Evolutionary conservation across 23 tunicate genomes (phyloP).

Genomic region (Trididemnum miniatum): DNA sequence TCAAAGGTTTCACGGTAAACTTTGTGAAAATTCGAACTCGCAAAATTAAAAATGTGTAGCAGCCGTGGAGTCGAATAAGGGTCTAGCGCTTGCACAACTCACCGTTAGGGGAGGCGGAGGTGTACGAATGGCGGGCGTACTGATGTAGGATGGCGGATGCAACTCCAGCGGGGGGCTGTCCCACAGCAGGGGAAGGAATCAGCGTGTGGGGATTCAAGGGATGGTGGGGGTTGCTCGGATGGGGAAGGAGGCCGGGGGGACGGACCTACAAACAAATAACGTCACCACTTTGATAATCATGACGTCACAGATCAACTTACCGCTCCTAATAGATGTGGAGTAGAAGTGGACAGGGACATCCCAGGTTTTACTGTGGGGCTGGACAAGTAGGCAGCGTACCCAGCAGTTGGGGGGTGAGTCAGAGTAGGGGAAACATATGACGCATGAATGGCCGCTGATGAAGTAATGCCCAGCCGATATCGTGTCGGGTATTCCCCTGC

Average conservation of each 20-base stretch:
- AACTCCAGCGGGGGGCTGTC: constrained; percentile 46
- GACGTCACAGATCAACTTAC: no score
- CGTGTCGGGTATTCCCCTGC: constrained; percentile 37
- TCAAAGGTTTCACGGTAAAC: no score
- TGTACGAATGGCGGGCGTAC: constrained; percentile 39
- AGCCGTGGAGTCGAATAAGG: no score
- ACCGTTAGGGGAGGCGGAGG: constrained; percentile 48
- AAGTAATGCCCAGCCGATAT: constrained; percentile 30
- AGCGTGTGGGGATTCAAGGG: constrained; percentile 58
- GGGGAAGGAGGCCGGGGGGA: constrained; percentile 52
- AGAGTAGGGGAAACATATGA: constrained; percentile 47
- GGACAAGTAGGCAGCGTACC: constrained; percentile 47
- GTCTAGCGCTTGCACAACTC: no score
- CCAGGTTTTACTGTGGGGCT: constrained; percentile 36
- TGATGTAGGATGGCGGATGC: constrained; percentile 75
- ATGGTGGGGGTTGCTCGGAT: constrained; percentile 59
- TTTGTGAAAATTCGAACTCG: no score
- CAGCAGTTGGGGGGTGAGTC: constrained; percentile 24
- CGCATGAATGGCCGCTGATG: constrained; percentile 27
- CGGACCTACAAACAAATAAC: constrained; percentile 68
- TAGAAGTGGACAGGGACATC: constrained; percentile 23
- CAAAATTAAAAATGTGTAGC: no score
- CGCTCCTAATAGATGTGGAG: constrained; percentile 51
- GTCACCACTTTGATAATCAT: no score
- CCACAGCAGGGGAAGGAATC: constrained; percentile 83